Evolutionary conservation across 2,888 invertebrate genomes (phyloP), one percentile per base, ranked within the genome.

Genomic region (Ectropis crepuscularia): DNA sequence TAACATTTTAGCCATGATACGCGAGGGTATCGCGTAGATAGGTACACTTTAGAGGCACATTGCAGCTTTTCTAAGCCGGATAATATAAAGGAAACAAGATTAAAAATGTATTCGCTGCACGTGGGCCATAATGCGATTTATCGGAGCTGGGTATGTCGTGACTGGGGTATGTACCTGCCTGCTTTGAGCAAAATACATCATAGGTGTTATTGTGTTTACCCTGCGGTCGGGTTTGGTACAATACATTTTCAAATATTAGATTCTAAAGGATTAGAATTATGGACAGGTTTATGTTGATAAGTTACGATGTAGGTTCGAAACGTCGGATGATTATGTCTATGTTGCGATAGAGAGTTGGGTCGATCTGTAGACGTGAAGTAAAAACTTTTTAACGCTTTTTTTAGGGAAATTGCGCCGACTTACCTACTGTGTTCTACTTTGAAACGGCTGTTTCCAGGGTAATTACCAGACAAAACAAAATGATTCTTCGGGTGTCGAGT

Each of bases 71-170:
- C 86, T 83, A 82, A 86, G 83, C 82, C 76, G 83, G 86, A 85
- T 88, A 87, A 87, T 89, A 86, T 86, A 90, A 87, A 88, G 88
- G 88, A 89, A 90, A 91, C 89, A 88, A 87, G 92, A 92, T 92
- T 92, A 92, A 91, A 92, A 90, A 90, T 90, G 86, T 89, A 92
- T 91, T 90, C 91, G 75, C 80, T 79, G 86, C 91, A 92, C 92
- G 92, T 91, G 90, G 87, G 85, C 86, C 80, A 84, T 91, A 91
- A 91, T 90, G 88, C 90, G 89, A 91, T 91, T 91, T 91, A 90
- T 91, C 87, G 87, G 86, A 82, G 87, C 85, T 82, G 84, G 85
- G 83, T 84, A 86, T 87, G 88, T 86, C 87, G 88, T 88, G 90
- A 90, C 89, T 88, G 78, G 85, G 82, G 79, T 81, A 83, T 78